Percentiles rank a stretch among this genome's conserved stretches.
Evolutionary conservation across 2,888 invertebrate species (phyloP).

Genomic region (Pogonocherus hispidulus): DNA sequence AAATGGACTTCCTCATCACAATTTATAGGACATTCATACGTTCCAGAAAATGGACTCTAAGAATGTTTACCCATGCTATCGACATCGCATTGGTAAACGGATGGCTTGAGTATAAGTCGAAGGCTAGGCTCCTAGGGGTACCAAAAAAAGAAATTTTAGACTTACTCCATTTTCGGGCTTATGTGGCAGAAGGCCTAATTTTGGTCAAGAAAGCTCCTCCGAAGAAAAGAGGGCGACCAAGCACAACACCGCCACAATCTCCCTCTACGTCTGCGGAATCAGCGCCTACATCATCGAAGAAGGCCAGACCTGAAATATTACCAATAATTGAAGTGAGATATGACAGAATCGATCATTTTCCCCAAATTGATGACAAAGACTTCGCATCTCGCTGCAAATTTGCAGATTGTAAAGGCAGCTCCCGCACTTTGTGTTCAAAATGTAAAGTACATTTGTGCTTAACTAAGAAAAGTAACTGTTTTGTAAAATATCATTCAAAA

Average conservation of each 20-base stretch:
- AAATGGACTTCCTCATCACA: neutral
- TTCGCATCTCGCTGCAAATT: slow-evolving; percentile 13
- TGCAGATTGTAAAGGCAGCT: neutral
- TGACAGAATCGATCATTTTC: neutral
- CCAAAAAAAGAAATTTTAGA: slow-evolving; percentile 20
- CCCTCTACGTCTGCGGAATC: neutral
- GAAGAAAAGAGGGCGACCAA: neutral
- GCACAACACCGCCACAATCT: neutral
- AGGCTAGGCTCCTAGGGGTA: slow-evolving; percentile 17
- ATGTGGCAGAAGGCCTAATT: slow-evolving; percentile 25
- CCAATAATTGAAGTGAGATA: neutral
- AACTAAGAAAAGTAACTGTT: slow-evolving; percentile 8
- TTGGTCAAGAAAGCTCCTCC: neutral
- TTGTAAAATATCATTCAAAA: slow-evolving; percentile 4
- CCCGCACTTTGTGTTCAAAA: neutral
- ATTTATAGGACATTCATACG: slow-evolving; percentile 5
- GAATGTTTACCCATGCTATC: slow-evolving; percentile 27
- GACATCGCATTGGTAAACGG: slow-evolving; percentile 24
- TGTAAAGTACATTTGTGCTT: slow-evolving; percentile 10
- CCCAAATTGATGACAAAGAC: neutral
- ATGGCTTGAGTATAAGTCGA: slow-evolving; percentile 24
- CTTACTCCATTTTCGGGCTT: slow-evolving; percentile 26
- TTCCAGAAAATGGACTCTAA: slow-evolving; percentile 23
- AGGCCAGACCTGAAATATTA: neutral
- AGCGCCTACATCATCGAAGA: too few species aligned